A percentile compares a stretch with the other conserved stretches of the same genome.
Evolutionary conservation across 1,140 invertebrate species (phyloP).

Genomic region (Listronotus oregonensis): DNA sequence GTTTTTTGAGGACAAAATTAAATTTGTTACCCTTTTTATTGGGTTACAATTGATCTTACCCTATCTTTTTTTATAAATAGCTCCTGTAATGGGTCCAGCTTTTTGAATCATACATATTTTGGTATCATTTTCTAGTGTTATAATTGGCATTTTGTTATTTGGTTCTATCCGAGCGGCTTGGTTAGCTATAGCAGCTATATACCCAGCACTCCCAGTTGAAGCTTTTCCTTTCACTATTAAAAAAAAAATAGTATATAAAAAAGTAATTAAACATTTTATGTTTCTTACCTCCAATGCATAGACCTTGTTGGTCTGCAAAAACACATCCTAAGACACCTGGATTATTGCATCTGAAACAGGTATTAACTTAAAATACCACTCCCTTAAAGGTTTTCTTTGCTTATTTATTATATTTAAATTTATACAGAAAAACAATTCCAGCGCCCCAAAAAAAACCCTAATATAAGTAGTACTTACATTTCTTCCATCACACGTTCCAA

Average conservation of each 20-base stretch:
- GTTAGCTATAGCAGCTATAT: slow-evolving; percentile 67
- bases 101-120: slow-evolving; percentile 65
- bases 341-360: slow-evolving; percentile 40
- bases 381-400: too few species aligned
- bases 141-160: slow-evolving; percentile 59
- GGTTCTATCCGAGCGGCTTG: slow-evolving; percentile 68
- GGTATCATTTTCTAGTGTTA: slow-evolving; percentile 64
- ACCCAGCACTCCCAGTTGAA: slow-evolving; percentile 64
- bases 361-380: slow-evolving; percentile 17
- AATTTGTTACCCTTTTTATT: too few species aligned
- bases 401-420: too few species aligned
- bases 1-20: not conserved
- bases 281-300: slow-evolving; percentile 62
- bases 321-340: slow-evolving; percentile 63
- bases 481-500: slow-evolving; percentile 50
- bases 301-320: slow-evolving; percentile 66
- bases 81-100: slow-evolving; percentile 64
- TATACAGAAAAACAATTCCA: too few species aligned
- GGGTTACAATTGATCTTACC: not conserved
- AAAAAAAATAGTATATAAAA: slow-evolving; percentile 16
- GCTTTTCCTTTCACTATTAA: slow-evolving; percentile 61
- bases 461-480: slow-evolving; percentile 48
- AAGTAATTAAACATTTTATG: not conserved
- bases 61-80: slow-evolving; percentile 61
- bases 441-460: too few species aligned